These are phyloP conservation scores for Prosapia bicincta DNA, from an alignment of 2,888 invertebrate genomes.

Conservation along the genomic window DNA sequence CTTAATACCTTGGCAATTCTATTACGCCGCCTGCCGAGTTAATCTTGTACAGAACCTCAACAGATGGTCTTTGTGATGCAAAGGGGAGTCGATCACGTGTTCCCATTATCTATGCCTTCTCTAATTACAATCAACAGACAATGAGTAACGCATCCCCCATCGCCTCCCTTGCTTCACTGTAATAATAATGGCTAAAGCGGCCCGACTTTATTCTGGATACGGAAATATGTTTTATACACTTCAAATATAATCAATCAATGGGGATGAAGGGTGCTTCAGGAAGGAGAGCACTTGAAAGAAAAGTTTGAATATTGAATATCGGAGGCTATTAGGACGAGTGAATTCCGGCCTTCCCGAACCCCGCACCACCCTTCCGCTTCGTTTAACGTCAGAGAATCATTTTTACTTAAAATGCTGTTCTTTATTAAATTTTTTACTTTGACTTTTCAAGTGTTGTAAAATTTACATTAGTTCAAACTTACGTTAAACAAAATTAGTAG, in stretches of 20 bases:
- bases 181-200: background rate
- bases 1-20: background rate
- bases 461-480: too few species aligned
- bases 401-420: too few species aligned
- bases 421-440: too few species aligned
- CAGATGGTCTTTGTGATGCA: background rate
- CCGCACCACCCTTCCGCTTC: too few species aligned
- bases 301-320: background rate
- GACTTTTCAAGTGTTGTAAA: too few species aligned
- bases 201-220: background rate
- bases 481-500: too few species aligned
- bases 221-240: background rate
- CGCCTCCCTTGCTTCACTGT: background rate
- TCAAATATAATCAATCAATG: background rate
- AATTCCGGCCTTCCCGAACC: too few species aligned
- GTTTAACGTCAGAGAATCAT: too few species aligned
- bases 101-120: background rate
- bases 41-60: background rate
- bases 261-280: background rate
- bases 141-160: background rate
- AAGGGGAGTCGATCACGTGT: background rate
- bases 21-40: background rate
- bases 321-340: background rate
- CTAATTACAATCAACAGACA: conserved; percentile 2
- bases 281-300: background rate